Evolutionary conservation across 2,888 invertebrate genomes (phyloP).

Genomic region (Meteorus colon): DNA sequence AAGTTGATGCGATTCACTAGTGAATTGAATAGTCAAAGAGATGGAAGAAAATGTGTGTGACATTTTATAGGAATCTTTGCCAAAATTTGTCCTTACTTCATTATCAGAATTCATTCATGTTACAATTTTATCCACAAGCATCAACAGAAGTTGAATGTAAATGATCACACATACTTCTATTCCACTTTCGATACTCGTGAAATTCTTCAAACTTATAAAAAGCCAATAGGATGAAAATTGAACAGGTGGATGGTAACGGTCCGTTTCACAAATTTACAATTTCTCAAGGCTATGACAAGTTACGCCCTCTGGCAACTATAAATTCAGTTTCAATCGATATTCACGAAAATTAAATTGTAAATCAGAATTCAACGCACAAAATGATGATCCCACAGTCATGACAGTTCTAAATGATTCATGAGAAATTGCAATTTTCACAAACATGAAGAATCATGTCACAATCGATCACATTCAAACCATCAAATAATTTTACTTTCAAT

Average conservation of each 20-base stretch:
- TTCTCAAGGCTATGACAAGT: neutral
- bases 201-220: slow-evolving; percentile 12
- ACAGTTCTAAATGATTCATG: neutral
- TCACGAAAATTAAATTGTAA: neutral
- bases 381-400: neutral
- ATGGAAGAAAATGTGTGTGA: slow-evolving; percentile 22
- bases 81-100: slow-evolving; percentile 45
- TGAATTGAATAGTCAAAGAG: slow-evolving; percentile 31
- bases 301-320: neutral
- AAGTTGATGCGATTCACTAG: slow-evolving; percentile 22
- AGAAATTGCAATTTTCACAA: neutral
- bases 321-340: neutral
- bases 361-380: neutral
- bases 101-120: slow-evolving; percentile 50
- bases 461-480: no score
- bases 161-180: neutral
- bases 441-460: neutral
- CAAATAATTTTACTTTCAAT: no score
- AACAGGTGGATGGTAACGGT: neutral
- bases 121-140: slow-evolving; percentile 36
- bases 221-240: neutral
- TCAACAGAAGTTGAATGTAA: neutral
- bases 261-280: slow-evolving; percentile 14
- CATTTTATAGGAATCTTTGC: slow-evolving; percentile 36
- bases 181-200: neutral